Conservation (phyloP, 2,888 invertebrate species). For the Nephrocerus scutellatus region DNA sequence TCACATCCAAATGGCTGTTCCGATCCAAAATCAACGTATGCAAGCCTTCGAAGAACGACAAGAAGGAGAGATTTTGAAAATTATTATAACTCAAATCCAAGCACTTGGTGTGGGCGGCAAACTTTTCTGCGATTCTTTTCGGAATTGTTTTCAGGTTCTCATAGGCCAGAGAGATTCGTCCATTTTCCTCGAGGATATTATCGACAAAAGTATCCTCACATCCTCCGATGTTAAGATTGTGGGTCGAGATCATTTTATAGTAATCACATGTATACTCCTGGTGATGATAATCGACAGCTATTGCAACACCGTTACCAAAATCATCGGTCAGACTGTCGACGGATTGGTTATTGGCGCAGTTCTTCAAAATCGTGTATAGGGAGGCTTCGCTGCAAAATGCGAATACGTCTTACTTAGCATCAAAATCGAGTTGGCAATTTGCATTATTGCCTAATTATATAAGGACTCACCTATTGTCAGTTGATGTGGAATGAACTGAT, state of each 20-base stretch:
- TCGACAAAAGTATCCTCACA: slow-evolving; percentile 39
- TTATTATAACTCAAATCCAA: slow-evolving; percentile 68
- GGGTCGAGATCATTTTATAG: slow-evolving; percentile 33
- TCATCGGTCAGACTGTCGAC: slow-evolving; percentile 33
- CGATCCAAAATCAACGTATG: slow-evolving; percentile 75
- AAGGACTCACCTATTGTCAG: slow-evolving; percentile 22
- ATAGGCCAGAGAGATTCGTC: slow-evolving; percentile 61
- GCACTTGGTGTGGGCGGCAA: slow-evolving; percentile 56
- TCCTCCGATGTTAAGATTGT: slow-evolving; percentile 29
- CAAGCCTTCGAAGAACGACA: slow-evolving; percentile 64
- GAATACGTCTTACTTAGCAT: too few species aligned
- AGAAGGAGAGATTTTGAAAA: slow-evolving; percentile 67
- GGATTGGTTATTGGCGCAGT: slow-evolving; percentile 37
- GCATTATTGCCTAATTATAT: too few species aligned
- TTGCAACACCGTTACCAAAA: slow-evolving; percentile 30
- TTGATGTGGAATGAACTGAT: slow-evolving; percentile 14
- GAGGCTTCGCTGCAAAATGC: slow-evolving; percentile 21
- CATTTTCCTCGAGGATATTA: slow-evolving; percentile 48
- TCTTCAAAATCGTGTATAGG: slow-evolving; percentile 34
- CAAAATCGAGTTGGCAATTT: too few species aligned
- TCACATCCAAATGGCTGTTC: slow-evolving; percentile 65
- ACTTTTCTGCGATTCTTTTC: slow-evolving; percentile 56
- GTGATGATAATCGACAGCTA: too few species aligned
- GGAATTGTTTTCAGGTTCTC: slow-evolving; percentile 62
- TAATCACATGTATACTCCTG: too few species aligned